Evolutionary conservation across 2,797 vertebrate genomes (phyloP).

Genomic region (Setipinna tenuifilis): DNA sequence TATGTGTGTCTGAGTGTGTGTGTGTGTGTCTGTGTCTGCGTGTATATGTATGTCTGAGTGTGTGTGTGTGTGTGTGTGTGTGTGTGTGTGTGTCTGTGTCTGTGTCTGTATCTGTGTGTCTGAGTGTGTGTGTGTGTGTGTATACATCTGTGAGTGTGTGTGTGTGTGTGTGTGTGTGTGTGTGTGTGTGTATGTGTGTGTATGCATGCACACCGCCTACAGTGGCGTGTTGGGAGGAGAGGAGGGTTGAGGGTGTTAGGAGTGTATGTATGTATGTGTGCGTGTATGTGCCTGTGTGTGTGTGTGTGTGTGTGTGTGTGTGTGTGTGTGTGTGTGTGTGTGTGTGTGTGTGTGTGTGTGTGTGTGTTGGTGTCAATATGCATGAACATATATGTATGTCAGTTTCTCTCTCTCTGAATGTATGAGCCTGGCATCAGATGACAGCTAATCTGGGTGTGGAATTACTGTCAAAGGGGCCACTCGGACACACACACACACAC

Average conservation of each 20-base stretch:
- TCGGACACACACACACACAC: not conserved
- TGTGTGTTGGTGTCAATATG: conserved; percentile 6
- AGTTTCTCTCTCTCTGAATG: not conserved
- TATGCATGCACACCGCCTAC: conserved; percentile 11
- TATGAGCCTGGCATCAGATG: conserved; percentile 55
- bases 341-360: conserved; percentile 17
- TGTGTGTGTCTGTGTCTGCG: too few relatives aligned
- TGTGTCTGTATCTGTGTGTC: too few relatives aligned
- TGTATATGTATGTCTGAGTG: not conserved
- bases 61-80: conserved; percentile 32
- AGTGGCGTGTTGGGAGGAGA: conserved; percentile 28
- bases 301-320: not conserved
- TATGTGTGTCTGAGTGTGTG: too few relatives aligned
- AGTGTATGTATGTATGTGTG: not conserved
- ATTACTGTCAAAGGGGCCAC: conserved; percentile 55
- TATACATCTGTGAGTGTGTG: too few relatives aligned
- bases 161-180: not conserved
- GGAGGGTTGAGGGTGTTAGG: conserved; percentile 1
- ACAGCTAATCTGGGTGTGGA: conserved; percentile 62
- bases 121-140: too few relatives aligned
- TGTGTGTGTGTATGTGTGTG: conserved; percentile 25
- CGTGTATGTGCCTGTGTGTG: not conserved
- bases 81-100: too few relatives aligned
- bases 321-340: conserved; percentile 21
- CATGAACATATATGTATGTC: not conserved